Evolutionary conservation across 2,888 invertebrate genomes (phyloP), one percentile per base, ranked within the genome.

Genomic region (Erpobdella octoculata): DNA sequence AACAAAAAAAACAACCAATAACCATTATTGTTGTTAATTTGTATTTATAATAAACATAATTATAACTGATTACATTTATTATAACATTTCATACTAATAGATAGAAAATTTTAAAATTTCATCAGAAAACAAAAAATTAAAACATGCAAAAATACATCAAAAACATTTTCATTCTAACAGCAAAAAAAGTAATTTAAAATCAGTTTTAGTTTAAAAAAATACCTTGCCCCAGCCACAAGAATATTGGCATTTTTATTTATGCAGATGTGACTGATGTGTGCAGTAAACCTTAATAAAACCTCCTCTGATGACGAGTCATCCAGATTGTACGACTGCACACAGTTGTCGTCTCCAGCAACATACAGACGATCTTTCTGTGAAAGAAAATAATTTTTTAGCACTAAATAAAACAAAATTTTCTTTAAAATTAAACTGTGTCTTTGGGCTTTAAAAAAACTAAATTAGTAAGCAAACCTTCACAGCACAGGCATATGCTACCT

Each of bases 271-370:
- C 91, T 92, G 62, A 91, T 90, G 80, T 92, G 90, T 74, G 91
- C 92, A 61, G 91, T 90, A 82, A 92, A 95, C 78, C 92, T 87
- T 72, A 91, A 89, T 72, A 93, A 87, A 72, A 92, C 89, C 0
- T 92, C 92, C 86, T 91, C 90, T 79, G 90, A 88, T 72, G 89
- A 88, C 15, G 89, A 89, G 53, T 82, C 81, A 0, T 92, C 91
- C 79, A 90, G 90, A 8, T 89, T 89, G 77, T 91, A 89, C 12
- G 90, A 89, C 83, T 92, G 91, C 0, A 95, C 89, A 2, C 88
- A 88, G 84, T 93, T 91, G 77, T 88, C 89, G 79, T 93, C 92
- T 58, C 90, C 91, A 0, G 91, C 90, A 12, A 92, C 90, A 84
- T 90, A 89, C 46, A 94, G 85, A 48, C 84, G 82, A 9, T 83